These are phyloP conservation scores for Euura lappo DNA, from an alignment of 1,140 invertebrate species.

Conservation along the genomic window DNA sequence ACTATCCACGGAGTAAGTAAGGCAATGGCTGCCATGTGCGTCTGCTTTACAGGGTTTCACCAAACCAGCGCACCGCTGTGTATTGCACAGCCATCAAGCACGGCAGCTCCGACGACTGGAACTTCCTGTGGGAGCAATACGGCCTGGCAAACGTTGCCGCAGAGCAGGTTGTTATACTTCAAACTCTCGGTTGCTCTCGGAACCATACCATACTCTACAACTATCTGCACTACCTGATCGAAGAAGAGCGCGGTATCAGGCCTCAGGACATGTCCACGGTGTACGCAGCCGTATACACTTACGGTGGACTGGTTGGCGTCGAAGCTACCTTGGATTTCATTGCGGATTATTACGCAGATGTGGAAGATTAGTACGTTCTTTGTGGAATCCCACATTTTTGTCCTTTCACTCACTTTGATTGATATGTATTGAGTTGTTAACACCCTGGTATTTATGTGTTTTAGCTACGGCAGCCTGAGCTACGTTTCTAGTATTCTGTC, in stretches of 20 bases:
- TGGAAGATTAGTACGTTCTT: conserved; percentile 31
- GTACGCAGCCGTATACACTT: conserved; percentile 56
- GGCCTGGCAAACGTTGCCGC: conserved; percentile 69
- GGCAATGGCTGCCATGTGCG: background rate
- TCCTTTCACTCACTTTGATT: background rate
- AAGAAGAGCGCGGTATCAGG: conserved; percentile 66
- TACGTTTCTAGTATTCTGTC: conserved; percentile 31
- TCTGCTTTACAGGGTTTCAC: conserved; percentile 51
- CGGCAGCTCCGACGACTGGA: conserved; percentile 57
- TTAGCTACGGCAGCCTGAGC: conserved; percentile 32
- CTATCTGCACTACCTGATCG: conserved; percentile 68
- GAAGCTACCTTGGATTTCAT: conserved; percentile 58
- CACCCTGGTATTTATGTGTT: background rate
- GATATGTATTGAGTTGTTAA: too few species aligned
- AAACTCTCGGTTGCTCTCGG: conserved; percentile 68
- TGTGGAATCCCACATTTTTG: background rate
- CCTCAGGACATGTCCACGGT: conserved; percentile 70
- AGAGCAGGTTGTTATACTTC: conserved; percentile 67
- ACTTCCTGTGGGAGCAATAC: conserved; percentile 62
- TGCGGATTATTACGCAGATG: conserved; percentile 44
- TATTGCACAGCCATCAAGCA: conserved; percentile 64
- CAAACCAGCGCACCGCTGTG: conserved; percentile 65
- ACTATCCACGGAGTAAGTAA: too few species aligned
- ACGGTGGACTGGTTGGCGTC: conserved; percentile 49
- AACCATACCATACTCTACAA: conserved; percentile 31